phyloP scores from a whole-genome alignment of 2,113 vertebrate genomes.

The Cyprinus carpio region DNA sequence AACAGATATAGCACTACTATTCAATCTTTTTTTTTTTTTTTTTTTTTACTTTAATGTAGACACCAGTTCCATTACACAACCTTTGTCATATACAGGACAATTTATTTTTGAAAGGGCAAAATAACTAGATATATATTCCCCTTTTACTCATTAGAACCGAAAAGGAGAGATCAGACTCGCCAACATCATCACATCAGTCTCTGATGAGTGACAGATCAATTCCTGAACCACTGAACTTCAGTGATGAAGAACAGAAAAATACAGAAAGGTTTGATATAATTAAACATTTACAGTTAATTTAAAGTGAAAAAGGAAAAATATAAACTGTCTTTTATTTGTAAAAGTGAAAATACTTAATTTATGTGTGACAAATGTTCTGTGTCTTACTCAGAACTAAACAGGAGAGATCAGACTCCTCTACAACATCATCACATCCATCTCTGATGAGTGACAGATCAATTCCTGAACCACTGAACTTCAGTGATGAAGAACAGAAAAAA shows the following conservation, averaged over 20 bases:
- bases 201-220: no score
- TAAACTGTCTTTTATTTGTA: not conserved
- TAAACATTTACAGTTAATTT: no score
- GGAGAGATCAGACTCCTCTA: not conserved
- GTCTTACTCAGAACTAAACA: not conserved
- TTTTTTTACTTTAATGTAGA: not conserved
- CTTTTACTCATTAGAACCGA: not conserved
- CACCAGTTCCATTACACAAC: not conserved
- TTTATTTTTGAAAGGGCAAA: not conserved
- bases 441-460: not conserved
- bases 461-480: not conserved
- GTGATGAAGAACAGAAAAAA: not conserved
- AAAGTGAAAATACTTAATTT: not conserved
- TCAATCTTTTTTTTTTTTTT: no score
- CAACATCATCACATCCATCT: not conserved
- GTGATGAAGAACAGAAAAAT: no score
- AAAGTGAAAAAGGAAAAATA: not conserved
- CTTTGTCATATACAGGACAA: not conserved
- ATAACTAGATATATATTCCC: no score
- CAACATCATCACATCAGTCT: not conserved
- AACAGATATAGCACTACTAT: not conserved
- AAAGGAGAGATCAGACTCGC: not conserved
- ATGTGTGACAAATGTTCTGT: not conserved
- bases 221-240: no score
- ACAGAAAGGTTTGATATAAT: no score